phyloP scores from a whole-genome alignment of 2,797 vertebrate species.

The Eurystomus glaucurus region DNA sequence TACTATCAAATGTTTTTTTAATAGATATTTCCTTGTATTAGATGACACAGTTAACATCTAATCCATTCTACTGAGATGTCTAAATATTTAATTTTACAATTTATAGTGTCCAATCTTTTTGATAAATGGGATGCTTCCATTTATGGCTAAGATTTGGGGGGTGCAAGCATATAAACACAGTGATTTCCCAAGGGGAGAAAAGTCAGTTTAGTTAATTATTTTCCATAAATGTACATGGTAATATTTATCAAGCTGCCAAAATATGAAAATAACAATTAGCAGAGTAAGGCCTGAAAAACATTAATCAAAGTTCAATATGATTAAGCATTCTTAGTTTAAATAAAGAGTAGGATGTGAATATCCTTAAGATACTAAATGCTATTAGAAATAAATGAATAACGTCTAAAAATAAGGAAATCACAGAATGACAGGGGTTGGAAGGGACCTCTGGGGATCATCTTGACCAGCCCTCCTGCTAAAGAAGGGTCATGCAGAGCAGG shows the following conservation, averaged over 20 bases:
- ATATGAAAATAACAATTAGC: slow-evolving; percentile 18
- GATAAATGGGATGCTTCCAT: slow-evolving; percentile 16
- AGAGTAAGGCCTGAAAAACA: slow-evolving; percentile 62
- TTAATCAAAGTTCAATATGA: slow-evolving; percentile 64
- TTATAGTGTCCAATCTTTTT: slow-evolving; percentile 2
- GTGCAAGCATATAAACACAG: slow-evolving; percentile 42
- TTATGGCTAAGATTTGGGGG: not conserved
- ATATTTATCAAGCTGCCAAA: slow-evolving; percentile 56
- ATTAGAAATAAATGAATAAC: slow-evolving; percentile 59
- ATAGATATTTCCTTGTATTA: slow-evolving; percentile 46
- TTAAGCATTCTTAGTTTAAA: slow-evolving; percentile 56
- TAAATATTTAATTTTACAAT: slow-evolving; percentile 61
- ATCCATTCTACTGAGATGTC: not conserved
- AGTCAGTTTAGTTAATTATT: slow-evolving; percentile 25
- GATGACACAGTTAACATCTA: slow-evolving; percentile 31
- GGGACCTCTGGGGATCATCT: too few relatives aligned
- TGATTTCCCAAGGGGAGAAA: slow-evolving; percentile 33
- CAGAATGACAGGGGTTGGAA: too few relatives aligned
- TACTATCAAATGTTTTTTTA: slow-evolving; percentile 50
- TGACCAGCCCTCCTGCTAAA: too few relatives aligned
- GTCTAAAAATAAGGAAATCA: slow-evolving; percentile 43
- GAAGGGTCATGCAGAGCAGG: too few relatives aligned
- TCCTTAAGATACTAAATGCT: slow-evolving; percentile 21
- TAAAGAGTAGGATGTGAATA: slow-evolving; percentile 50
- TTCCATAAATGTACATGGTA: slow-evolving; percentile 23